phyloP scores from a whole-genome alignment of 2,888 invertebrate genomes.

The Cabera pusaria region DNA sequence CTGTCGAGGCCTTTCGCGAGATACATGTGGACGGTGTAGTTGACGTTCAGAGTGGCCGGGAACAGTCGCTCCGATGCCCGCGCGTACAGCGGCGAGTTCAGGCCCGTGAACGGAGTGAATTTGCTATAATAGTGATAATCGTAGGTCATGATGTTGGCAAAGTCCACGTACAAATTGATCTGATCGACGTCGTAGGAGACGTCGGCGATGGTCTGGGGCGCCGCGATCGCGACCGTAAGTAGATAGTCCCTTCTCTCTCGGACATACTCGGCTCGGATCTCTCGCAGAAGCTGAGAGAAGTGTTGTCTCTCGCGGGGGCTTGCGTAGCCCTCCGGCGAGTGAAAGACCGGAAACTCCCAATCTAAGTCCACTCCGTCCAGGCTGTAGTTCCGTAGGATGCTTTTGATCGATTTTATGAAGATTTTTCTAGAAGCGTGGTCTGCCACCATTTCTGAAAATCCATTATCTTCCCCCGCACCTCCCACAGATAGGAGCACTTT shows the following conservation, averaged over 20 bases:
- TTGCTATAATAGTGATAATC: slow-evolving; percentile 92
- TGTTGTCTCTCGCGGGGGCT: slow-evolving; percentile 84
- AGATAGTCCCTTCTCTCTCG: slow-evolving; percentile 84
- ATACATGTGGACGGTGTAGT: slow-evolving; percentile 92
- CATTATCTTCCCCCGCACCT: slow-evolving; percentile 82
- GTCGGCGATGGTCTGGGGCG: slow-evolving; percentile 89
- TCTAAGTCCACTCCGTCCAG: slow-evolving; percentile 91
- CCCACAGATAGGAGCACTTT: slow-evolving; percentile 92
- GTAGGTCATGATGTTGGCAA: slow-evolving; percentile 95
- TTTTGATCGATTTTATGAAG: slow-evolving; percentile 81
- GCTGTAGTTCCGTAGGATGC: slow-evolving; percentile 74
- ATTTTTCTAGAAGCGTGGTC: slow-evolving; percentile 87
- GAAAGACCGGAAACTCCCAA: slow-evolving; percentile 93
- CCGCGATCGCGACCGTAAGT: slow-evolving; percentile 91
- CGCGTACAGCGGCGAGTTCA: slow-evolving; percentile 91
- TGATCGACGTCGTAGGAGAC: slow-evolving; percentile 90
- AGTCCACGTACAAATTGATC: slow-evolving; percentile 92
- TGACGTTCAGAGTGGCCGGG: slow-evolving; percentile 89
- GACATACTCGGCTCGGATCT: slow-evolving; percentile 87
- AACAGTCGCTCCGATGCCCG: slow-evolving; percentile 84
- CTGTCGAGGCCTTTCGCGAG: slow-evolving; percentile 88
- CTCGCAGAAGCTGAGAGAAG: slow-evolving; percentile 88
- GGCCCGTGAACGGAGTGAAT: slow-evolving; percentile 91
- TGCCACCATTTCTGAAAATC: slow-evolving; percentile 88
- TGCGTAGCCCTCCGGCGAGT: slow-evolving; percentile 21